Evolutionary conservation across 2,888 invertebrate species (phyloP).

Genomic region (Hermodice carunculata): DNA sequence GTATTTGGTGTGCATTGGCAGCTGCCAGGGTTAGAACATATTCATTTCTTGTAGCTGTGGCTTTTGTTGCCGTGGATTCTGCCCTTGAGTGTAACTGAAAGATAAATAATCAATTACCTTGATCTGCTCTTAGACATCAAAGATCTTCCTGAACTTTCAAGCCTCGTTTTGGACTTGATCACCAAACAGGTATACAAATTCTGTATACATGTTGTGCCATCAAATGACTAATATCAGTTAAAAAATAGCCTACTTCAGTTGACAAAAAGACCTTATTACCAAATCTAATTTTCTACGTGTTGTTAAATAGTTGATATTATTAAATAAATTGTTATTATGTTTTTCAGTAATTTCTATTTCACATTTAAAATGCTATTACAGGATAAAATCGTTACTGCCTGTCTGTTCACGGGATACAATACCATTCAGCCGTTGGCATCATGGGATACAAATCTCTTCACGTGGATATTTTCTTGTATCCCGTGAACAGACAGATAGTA

Average conservation of each 20-base stretch:
- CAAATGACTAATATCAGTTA: no score
- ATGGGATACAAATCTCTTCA: no score
- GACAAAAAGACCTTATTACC: no score
- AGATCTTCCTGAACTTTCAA: neutral
- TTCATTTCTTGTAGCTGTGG: conserved; percentile 93
- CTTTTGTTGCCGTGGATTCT: conserved; percentile 93
- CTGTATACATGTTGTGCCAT: no score
- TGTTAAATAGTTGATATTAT: neutral
- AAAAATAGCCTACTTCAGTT: no score
- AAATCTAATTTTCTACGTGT: no score
- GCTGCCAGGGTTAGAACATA: conserved; percentile 91
- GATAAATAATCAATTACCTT: neutral
- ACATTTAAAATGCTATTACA: neutral
- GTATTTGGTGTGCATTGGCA: conserved; percentile 92
- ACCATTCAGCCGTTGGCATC: no score
- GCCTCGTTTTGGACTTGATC: neutral
- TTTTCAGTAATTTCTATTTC: neutral
- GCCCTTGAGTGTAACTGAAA: conserved; percentile 83
- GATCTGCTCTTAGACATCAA: neutral
- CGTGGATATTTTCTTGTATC: no score
- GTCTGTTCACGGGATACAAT: no score
- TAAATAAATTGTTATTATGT: neutral
- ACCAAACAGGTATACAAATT: no score
- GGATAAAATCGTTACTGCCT: neutral
- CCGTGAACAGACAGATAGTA: no score